Base-by-base conservation (phyloP, 2,888 invertebrate species). In the Scotopteryx bipunctaria region DNA sequence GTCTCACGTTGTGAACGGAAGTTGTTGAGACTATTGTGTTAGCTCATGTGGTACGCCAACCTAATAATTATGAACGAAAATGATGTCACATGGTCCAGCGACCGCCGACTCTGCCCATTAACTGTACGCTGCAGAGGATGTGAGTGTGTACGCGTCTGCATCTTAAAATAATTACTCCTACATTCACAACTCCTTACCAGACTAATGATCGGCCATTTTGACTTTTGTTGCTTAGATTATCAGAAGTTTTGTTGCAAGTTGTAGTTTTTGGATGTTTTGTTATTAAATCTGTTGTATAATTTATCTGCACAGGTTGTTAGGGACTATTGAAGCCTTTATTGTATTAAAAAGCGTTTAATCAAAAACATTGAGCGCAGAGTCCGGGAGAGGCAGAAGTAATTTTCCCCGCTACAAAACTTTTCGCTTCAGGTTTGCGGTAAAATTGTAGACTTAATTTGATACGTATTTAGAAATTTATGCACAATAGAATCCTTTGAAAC, bases 391-490 rank as follows among this genome's bases (percentile, higher is more conserved):
- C 45, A 50, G 60, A 58, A 61, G 57, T 67, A 66, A 67, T 69
- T 66, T 64, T 17, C 55, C 40, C 48, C 52, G 57, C 56, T 61
- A 63, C 62, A 55, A 68, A 72, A 74, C 59, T 71, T 71, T 63
- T 58, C 44, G 51, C 55, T 49, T 52, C 61, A 48, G 44, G 58
- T 61, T 59, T 51, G 55, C 55, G 62, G 61, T 57, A 58, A 67
- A 71, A 68, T 63, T 62, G 35, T 61, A 37, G 44, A 58, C 55
- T 59, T 63, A 69, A 67, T 67, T 58, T 61, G 57, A 61, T 63
- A 59, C 59, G 47, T 63, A 64, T 70, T 66, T 63, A 60, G 59
- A 65, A 68, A 64, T 68, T 62, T 64, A 59, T 67, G 66, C 63
- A 61, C 63, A 58, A 50, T 55, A 23, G 54, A 65, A 67, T 46